Conservation (phyloP, 2,888 invertebrate genomes). For the Shargacucullia verbasci region DNA sequence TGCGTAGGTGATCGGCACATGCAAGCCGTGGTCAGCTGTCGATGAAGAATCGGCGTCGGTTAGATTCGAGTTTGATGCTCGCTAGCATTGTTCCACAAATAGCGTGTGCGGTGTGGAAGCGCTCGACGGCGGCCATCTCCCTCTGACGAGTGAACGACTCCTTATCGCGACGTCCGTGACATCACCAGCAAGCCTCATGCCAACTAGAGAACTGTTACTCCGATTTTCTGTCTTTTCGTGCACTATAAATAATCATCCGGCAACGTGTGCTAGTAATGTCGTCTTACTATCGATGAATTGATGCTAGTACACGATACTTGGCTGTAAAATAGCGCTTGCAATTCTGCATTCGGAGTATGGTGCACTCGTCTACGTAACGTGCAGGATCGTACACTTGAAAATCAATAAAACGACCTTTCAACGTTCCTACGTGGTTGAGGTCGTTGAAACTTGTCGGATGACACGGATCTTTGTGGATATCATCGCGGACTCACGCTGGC, state of each 20-base stretch:
- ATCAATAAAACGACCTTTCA: slow-evolving; percentile 62
- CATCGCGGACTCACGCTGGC: slow-evolving; percentile 19
- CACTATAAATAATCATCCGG: slow-evolving; percentile 59
- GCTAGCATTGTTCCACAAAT: slow-evolving; percentile 80
- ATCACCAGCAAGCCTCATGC: slow-evolving; percentile 71
- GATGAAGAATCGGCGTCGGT: slow-evolving; percentile 60
- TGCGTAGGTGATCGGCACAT: slow-evolving; percentile 21
- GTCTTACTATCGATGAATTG: slow-evolving; percentile 41
- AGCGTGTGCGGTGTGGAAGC: slow-evolving; percentile 61
- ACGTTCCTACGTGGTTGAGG: slow-evolving; percentile 39
- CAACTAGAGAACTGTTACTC: slow-evolving; percentile 69
- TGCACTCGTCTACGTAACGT: slow-evolving; percentile 19
- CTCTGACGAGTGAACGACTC: slow-evolving; percentile 81
- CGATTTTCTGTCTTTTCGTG: slow-evolving; percentile 54
- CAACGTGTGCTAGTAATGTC: slow-evolving; percentile 32
- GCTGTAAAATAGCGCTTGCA: slow-evolving; percentile 9
- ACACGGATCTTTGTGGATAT: slow-evolving; percentile 28
- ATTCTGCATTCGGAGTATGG: slow-evolving; percentile 27
- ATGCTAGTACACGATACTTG: slow-evolving; percentile 15
- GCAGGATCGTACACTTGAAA: slow-evolving; percentile 61
- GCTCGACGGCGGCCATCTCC: slow-evolving; percentile 64
- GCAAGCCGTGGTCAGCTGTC: slow-evolving; percentile 64
- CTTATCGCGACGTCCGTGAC: slow-evolving; percentile 79
- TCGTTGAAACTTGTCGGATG: slow-evolving; percentile 49
- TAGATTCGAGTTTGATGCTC: slow-evolving; percentile 69